These are phyloP conservation scores for Heterocephalus glaber DNA, from an alignment of 2,113 vertebrate species.

Conservation along the genomic window DNA sequence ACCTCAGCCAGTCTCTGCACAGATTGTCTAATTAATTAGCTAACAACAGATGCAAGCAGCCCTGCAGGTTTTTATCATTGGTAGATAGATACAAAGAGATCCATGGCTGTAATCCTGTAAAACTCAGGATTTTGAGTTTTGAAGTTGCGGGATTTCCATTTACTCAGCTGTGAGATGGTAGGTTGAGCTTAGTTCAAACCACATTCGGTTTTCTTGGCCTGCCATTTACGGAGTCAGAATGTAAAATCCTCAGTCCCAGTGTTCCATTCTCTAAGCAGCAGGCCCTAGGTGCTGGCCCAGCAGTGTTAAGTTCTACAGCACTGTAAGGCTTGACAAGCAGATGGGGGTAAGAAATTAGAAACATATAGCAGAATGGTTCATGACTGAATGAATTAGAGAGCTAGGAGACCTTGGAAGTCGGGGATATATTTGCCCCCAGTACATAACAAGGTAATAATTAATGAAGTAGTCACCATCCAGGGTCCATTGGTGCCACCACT, in stretches of 20 bases:
- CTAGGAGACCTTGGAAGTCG: neutral
- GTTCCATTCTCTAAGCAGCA: neutral
- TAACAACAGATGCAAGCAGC: neutral
- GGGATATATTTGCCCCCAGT: neutral
- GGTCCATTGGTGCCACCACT: neutral
- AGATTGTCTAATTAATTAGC: neutral
- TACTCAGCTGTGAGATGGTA: neutral
- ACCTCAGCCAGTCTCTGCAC: neutral
- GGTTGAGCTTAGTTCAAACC: neutral
- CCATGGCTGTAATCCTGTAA: neutral
- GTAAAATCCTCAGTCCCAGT: rapidly evolving
- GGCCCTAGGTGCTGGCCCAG: neutral
- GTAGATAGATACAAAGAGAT: neutral
- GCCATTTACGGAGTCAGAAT: neutral
- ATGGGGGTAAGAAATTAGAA: neutral
- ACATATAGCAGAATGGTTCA: neutral
- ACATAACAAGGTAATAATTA: neutral
- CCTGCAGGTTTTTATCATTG: neutral
- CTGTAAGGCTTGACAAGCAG: neutral
- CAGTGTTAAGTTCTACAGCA: rapidly evolving
- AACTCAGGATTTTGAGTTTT: neutral
- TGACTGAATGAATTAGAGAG: neutral
- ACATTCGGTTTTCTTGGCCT: neutral
- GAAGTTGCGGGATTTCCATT: neutral
- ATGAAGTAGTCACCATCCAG: neutral